Evolutionary conservation across 2,888 invertebrate genomes (phyloP).

Genomic region (Reticulitermes lucifugus): DNA sequence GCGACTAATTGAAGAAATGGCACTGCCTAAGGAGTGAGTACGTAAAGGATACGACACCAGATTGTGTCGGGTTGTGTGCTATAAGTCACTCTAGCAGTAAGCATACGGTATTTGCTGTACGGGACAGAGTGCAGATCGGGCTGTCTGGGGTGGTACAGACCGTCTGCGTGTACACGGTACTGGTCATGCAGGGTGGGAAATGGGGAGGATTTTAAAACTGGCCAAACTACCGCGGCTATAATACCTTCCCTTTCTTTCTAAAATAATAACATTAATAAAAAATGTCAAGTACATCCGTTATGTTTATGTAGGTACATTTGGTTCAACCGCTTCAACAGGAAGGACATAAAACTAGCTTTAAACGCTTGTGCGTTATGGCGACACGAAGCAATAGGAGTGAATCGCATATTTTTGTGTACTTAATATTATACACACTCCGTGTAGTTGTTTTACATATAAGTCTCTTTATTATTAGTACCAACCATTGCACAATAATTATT

Average conservation of each 20-base stretch:
- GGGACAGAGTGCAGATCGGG: neutral
- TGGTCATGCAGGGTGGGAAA: neutral
- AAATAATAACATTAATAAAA: slow-evolving; percentile 30
- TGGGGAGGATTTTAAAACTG: slow-evolving; percentile 12
- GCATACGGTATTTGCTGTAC: neutral
- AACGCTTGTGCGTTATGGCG: neutral
- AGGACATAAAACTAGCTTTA: slow-evolving; percentile 19
- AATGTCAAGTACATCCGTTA: slow-evolving; percentile 18
- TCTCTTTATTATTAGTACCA: too few species aligned
- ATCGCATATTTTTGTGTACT: neutral
- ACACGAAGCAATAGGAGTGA: neutral
- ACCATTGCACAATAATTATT: too few species aligned
- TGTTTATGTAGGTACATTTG: neutral
- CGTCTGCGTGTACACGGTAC: neutral
- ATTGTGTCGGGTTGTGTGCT: too few species aligned
- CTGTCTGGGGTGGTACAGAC: neutral
- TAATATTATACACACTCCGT: too few species aligned
- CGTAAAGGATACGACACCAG: too few species aligned
- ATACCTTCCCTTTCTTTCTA: slow-evolving; percentile 19
- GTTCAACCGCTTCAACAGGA: neutral
- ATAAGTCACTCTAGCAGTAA: too few species aligned
- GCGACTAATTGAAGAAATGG: too few species aligned
- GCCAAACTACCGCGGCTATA: slow-evolving; percentile 14
- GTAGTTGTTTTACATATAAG: too few species aligned
- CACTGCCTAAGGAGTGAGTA: too few species aligned